Base-by-base conservation (phyloP, 2,888 invertebrate genomes). In the Torymus aiolomorphi region DNA sequence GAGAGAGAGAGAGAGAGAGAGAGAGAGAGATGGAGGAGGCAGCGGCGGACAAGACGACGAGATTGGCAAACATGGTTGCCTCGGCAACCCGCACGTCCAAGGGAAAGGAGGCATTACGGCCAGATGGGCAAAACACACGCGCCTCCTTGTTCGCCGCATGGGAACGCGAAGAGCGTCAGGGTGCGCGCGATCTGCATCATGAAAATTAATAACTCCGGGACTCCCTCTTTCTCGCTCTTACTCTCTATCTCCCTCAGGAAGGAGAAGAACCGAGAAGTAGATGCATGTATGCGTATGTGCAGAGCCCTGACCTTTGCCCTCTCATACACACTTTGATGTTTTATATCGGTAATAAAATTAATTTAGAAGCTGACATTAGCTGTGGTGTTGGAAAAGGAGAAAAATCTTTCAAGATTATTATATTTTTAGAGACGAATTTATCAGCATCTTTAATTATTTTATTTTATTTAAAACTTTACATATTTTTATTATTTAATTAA, bases 51-150 rank as follows among this genome's bases (percentile, higher is more conserved):
- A 67, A 80, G 80, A 73, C 76, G 67, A 63, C 57, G 72, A 80
- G 80, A 76, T 80, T 76, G 80, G 80, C 67, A 80, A 80, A 80
- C 76, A 73, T 62, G 76, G 84, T 84, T 81, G 62, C 83, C 77
- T 79, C 78, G 82, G 80, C 82, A 78, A 84, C 82, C 42, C 42
- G 42, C 42, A 80, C 78, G 57, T 74, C 70, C 69, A 71, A 67
- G 82, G 67, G 65, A 72, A 59, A 31, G 31, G 31, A 5, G 31
- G 31, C 4, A 31, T 31, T 31, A 31, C 31, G 31, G 65, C 18
- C 56, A 67, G 67, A 72, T 76, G 73, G 57, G 73, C 61, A 76
- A 76, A 80, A 80, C 67, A 76, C 67, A 76, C 62, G 56, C 56
- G 56, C 16, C 49, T 72, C 72, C 66, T 66, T 78, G 62, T 57